Conservation (phyloP, 2,113 vertebrate genomes). For the Regulus satrapa region DNA sequence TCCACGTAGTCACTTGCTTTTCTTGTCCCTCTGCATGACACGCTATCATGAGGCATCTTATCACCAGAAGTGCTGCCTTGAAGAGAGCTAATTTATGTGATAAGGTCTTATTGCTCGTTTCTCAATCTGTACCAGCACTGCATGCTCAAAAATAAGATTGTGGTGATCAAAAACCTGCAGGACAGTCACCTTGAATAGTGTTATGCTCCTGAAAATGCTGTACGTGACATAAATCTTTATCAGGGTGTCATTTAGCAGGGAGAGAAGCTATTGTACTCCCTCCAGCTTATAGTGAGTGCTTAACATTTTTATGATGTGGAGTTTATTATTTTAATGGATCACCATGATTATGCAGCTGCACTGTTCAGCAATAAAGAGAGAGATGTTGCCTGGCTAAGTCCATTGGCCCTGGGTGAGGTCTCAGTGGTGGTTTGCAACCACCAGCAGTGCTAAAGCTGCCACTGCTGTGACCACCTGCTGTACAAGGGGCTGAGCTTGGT, state of each 20-base stretch:
- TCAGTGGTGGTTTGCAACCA: not conserved
- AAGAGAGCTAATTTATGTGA: constrained; percentile 21
- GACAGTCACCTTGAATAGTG: not conserved
- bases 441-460: not conserved
- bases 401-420: not conserved
- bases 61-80: constrained; percentile 2
- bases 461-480: not conserved
- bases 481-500: not conserved
- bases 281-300: not conserved
- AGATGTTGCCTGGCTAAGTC: not conserved
- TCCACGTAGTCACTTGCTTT: constrained; percentile 32
- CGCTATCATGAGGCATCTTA: not conserved
- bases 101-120: constrained; percentile 28
- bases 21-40: not conserved
- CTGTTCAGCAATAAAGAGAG: not conserved
- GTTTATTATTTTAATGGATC: constrained; percentile 51
- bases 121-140: not conserved
- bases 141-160: constrained; percentile 42
- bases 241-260: not conserved
- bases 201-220: not conserved
- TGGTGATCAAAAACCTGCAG: not conserved
- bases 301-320: not conserved
- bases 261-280: not conserved
- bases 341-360: not conserved
- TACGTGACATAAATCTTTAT: constrained; percentile 3